Conservation (phyloP, 2,113 vertebrate genomes). For the Ctenodactylus gundi region DNA sequence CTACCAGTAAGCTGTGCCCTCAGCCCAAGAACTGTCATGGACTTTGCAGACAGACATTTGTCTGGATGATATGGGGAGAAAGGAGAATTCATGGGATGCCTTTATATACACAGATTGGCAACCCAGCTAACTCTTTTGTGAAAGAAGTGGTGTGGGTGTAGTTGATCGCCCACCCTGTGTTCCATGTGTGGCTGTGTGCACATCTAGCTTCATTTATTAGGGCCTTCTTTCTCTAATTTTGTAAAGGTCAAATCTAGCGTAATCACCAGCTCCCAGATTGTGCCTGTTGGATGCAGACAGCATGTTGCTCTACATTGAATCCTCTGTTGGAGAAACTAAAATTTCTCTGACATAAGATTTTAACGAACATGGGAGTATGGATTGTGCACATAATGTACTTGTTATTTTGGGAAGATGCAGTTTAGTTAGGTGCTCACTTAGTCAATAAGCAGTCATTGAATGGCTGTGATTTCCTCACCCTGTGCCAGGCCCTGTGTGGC, state of each 20-base stretch:
- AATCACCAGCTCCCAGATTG: constrained; percentile 67
- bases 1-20: too few species aligned
- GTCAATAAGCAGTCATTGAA: constrained; percentile 61
- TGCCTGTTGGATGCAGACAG: constrained; percentile 51
- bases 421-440: constrained; percentile 48
- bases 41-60: constrained; percentile 21
- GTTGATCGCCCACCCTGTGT: constrained; percentile 18
- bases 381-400: constrained; percentile 62
- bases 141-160: constrained; percentile 55
- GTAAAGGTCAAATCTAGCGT: constrained; percentile 73
- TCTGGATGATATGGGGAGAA: not conserved
- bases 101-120: not conserved
- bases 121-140: constrained; percentile 24
- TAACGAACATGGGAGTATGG: constrained; percentile 54
- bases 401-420: constrained; percentile 66
- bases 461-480: constrained; percentile 5
- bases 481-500: not conserved
- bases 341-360: constrained; percentile 63
- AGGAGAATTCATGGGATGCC: constrained; percentile 35
- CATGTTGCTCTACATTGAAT: constrained; percentile 56
- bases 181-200: constrained; percentile 47
- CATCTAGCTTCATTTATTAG: constrained; percentile 72
- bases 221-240: constrained; percentile 68
- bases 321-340: constrained; percentile 59
- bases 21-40: too few species aligned